Evolutionary conservation across 2,797 vertebrate species (phyloP), one percentile per base, ranked within the genome.

Genomic region (Neopelma chrysocephalum): DNA sequence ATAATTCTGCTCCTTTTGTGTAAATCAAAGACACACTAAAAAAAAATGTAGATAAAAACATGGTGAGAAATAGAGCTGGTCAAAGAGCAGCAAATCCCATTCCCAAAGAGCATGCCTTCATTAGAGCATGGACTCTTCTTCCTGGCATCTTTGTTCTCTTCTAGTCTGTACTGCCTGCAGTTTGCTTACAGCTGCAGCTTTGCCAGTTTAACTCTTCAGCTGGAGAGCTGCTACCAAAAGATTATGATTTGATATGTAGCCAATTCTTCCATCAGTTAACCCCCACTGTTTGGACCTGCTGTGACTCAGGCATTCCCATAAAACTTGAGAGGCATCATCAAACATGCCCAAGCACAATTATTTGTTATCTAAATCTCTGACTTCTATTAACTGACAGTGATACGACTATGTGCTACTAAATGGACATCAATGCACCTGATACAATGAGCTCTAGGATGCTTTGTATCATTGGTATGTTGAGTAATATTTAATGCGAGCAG

Each of bases 71-170:
- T 8, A 77, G 51, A 70, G 32, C 36, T 54, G 36, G 40, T 40
- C 60, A 73, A 93, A 84, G n/a, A 71, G 70, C 45, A 82, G 83
- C 91, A 90, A 90, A 90, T 47, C 38, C 31, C 76, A 34, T 38
- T 64, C 38, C 61, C 65, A 84, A 69, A 68, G 15, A 72, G 47
- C 10, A n/a, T 42, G 47, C 12, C 62, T 69, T 80, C 26, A 36
- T 56, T 36, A 79, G 40, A 69, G 93, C 66, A 68, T 12, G 26
- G 45, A 50, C 50, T 36, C 15, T 9, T 36, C 14, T 15, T 61
- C 18, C 38, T 64, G 76, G n/a, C n/a, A 83, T 31, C 21, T 86
- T 91, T 86, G 27, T 25, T 87, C 16, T 61, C 47, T 77, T 60
- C 47, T 76, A 48, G 36, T 34, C 42, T 14, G 20, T 48, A 56